Evolutionary conservation across 2,113 vertebrate species (phyloP), one percentile per base, ranked within the genome.

Genomic region (Alexandromys fortis): DNA sequence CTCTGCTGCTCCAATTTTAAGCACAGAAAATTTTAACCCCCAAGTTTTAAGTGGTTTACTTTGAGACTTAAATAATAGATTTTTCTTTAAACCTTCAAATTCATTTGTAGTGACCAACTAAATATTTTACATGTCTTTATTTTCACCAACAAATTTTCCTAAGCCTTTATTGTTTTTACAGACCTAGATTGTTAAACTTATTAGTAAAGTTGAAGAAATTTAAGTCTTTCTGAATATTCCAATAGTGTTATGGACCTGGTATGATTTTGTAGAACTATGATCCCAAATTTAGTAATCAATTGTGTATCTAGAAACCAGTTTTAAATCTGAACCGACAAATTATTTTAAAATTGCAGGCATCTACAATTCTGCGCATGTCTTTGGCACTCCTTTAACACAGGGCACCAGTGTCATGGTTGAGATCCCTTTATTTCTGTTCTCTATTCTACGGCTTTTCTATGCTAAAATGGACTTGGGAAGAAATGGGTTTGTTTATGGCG

Each of bases 161-260:
- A 96, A 86, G 3, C 63, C 73, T 38, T 93, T 78, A 68, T 61
- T 87, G 63, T 35, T 92, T 42, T 87, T 61, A 92, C 0, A 92
- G 61, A 90, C 79, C 47, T 81, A 86, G 89, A 81, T 73, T 89
- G 35, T 75, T 97, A 90, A 90, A 63, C 16, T 67, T 90, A 63
- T 5, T 68, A 78, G 78, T 68, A 81, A 81, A 89, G 79, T 14
- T 90, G 24, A 52, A 33, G 3, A 76, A 92, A 49, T 7, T 63
- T 89, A 72, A 26, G 4, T 76, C 82, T 76, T 95, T 38, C 85
- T 65, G 70, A 85, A 76, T 91, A 65, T 82, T 91, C 38, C 63
- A 72, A 76, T 65, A 61, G 0, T 77, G 28, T 47, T 70, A 76
- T 81, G 38, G 81, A 86, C 42, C 35, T 85, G 75, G 24, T 88